Conservation (phyloP, 2,888 invertebrate species). For the Laothoe populi region DNA sequence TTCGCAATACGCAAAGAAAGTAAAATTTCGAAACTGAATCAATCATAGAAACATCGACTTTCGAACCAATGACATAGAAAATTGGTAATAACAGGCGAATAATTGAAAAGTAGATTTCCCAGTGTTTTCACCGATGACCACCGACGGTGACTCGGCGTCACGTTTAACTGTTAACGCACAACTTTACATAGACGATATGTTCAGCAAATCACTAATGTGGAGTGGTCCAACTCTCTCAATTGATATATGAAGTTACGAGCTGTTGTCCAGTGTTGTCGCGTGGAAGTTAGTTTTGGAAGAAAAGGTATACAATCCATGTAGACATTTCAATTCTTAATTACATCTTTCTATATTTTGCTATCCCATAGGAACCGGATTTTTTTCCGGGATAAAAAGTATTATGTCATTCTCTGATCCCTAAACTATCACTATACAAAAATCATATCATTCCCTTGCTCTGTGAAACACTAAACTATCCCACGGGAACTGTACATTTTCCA, state of each 20-base stretch:
- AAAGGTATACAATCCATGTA: too few relatives aligned
- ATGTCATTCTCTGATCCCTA: too few relatives aligned
- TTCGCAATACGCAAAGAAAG: slow-evolving; percentile 9
- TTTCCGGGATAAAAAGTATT: too few relatives aligned
- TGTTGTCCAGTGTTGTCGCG: too few relatives aligned
- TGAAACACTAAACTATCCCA: too few relatives aligned
- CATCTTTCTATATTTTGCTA: too few relatives aligned
- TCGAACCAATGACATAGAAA: slow-evolving; percentile 26
- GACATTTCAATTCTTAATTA: too few relatives aligned
- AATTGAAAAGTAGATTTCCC: slow-evolving; percentile 28
- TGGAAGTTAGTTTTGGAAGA: too few relatives aligned
- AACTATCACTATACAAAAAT: too few relatives aligned
- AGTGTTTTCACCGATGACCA: slow-evolving; percentile 27
- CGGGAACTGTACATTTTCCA: too few relatives aligned
- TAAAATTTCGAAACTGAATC: slow-evolving; percentile 3
- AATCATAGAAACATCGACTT: slow-evolving; percentile 21
- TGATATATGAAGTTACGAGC: neutral
- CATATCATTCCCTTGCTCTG: too few relatives aligned
- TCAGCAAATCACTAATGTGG: slow-evolving; percentile 1
- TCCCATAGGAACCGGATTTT: too few relatives aligned
- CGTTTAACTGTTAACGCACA: neutral
- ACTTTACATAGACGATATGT: slow-evolving; percentile 1
- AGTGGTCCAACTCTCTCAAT: slow-evolving; percentile 5
- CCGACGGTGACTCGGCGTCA: neutral
- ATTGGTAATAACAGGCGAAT: slow-evolving; percentile 25